Percentiles rank a stretch among this genome's conserved stretches.
Conservation (phyloP, 1,140 invertebrate genomes). For the Caenorhabditis remanei region DNA sequence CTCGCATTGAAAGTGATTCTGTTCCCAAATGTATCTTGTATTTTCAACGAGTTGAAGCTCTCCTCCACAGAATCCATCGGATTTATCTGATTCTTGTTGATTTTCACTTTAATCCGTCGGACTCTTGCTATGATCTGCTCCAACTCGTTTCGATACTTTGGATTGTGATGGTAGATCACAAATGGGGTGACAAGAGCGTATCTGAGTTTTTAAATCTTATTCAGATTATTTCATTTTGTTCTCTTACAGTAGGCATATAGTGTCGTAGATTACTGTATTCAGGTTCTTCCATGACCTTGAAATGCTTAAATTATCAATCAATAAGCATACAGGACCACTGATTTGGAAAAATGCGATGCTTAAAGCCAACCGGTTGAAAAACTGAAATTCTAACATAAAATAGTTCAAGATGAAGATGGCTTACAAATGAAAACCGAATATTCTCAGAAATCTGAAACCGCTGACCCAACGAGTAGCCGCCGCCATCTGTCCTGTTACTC, state of each 20-base stretch:
- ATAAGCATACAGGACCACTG: conserved; percentile 8
- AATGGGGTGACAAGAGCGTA: conserved; percentile 29
- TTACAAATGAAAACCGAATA: conserved; percentile 28
- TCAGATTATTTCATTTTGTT: too few species aligned
- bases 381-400: not conserved
- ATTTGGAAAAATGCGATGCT: conserved; percentile 30
- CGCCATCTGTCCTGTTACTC: conserved; percentile 6
- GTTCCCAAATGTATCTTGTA: conserved; percentile 44
- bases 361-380: conserved; percentile 22
- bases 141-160: conserved; percentile 1
- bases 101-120: not conserved
- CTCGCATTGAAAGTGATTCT: conserved; percentile 4
- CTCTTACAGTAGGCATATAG: conserved; percentile 5
- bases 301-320: conserved; percentile 9
- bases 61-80: conserved; percentile 4
- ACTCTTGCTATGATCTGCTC: not conserved
- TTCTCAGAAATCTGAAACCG: conserved; percentile 35
- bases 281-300: conserved; percentile 34
- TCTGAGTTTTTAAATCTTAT: too few species aligned
- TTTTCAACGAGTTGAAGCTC: conserved; percentile 8
- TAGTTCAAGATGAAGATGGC: not conserved
- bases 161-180: conserved; percentile 26
- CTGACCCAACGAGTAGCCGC: conserved; percentile 1
- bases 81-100: not conserved
- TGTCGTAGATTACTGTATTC: conserved; percentile 33